Conservation (phyloP, 2,113 vertebrate species). For the Megaleporinus macrocephalus region DNA sequence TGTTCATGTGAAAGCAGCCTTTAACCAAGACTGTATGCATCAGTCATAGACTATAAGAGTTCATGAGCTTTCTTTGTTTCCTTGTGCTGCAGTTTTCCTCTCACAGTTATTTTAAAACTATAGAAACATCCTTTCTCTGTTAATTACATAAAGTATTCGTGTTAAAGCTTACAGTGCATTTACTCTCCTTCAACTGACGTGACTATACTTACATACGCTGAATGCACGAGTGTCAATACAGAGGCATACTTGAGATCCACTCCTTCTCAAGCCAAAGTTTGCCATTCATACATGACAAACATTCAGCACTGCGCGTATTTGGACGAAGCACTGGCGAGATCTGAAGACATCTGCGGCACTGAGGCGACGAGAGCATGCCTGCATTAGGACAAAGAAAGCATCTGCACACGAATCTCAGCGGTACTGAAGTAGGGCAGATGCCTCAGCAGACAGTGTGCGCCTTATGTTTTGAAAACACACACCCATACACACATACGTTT, state of each 20-base stretch:
- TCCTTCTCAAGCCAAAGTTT: not conserved
- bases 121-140: not conserved
- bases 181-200: not conserved
- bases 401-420: not conserved
- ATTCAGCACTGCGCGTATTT: not conserved
- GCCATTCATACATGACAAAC: not conserved
- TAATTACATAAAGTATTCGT: not conserved
- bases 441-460: not conserved
- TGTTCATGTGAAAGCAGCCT: not conserved
- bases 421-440: slow-evolving; percentile 1
- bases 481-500: not conserved
- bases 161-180: not conserved
- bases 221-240: not conserved
- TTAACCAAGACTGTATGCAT: not conserved
- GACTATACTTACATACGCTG: not conserved
- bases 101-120: not conserved
- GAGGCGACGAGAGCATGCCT: not conserved
- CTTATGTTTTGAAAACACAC: slow-evolving; percentile 2
- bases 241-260: not conserved
- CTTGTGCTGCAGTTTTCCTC: not conserved
- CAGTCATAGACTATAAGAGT: not conserved
- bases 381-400: not conserved
- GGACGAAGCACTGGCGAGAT: not conserved
- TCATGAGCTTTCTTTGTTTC: not conserved
- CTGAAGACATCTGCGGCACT: not conserved